phyloP scores from a whole-genome alignment of 2,797 vertebrate species.

The Neopelma chrysocephalum region DNA sequence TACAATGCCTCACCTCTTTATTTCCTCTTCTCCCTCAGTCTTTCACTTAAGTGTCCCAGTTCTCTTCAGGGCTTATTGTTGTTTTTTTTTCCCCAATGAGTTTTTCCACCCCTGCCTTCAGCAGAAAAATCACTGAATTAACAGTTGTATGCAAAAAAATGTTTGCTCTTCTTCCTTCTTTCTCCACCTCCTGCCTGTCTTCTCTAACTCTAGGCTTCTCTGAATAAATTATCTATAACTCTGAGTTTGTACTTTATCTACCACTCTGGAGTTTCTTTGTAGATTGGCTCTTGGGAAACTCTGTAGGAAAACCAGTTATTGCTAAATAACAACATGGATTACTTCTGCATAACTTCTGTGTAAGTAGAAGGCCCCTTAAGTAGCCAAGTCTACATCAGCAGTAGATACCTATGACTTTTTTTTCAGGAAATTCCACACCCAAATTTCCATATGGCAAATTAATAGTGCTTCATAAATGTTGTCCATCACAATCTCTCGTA shows the following conservation, averaged over 20 bases:
- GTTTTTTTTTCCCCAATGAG: not conserved
- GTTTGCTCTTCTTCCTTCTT: not conserved
- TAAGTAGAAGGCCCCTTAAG: not conserved
- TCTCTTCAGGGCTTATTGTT: not conserved
- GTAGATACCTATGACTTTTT: not conserved
- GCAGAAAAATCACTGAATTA: not conserved
- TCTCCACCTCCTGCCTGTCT: not conserved
- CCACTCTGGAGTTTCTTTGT: not conserved
- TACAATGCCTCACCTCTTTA: not conserved
- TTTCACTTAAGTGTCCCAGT: not conserved
- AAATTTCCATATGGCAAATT: not conserved
- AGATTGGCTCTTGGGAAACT: not conserved
- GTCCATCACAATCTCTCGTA: not conserved
- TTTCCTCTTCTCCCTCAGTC: not conserved
- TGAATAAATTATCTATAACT: not conserved
- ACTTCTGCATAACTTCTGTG: not conserved
- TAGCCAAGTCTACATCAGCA: not conserved
- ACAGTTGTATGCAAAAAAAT: not conserved
- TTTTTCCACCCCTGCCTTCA: not conserved
- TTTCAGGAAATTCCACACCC: not conserved
- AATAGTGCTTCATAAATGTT: not conserved
- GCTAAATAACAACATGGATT: not conserved
- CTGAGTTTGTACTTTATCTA: not conserved
- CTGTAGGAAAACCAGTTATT: not conserved
- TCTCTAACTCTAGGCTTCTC: not conserved